Conservation (phyloP, 2,113 vertebrate genomes). For the Piaya cayana region DNA sequence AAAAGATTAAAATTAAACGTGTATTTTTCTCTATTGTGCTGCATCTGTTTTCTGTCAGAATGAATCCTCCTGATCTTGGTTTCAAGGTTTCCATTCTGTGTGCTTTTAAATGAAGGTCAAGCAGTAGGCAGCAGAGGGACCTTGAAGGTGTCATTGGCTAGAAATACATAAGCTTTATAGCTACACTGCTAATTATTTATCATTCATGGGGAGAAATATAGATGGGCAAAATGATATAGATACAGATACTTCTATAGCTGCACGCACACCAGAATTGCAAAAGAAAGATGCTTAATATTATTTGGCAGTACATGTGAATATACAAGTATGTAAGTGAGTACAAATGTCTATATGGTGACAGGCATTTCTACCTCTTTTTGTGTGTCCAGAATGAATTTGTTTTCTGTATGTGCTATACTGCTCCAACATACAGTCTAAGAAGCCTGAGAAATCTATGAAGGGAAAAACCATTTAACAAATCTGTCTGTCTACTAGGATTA, state of each 20-base stretch:
- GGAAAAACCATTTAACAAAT: slow-evolving; percentile 37
- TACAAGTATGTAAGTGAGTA: neutral
- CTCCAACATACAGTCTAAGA: neutral
- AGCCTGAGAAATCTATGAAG: slow-evolving; percentile 8
- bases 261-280: neutral
- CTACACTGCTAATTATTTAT: slow-evolving; percentile 84
- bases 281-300: neutral
- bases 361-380: neutral
- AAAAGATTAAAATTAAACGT: slow-evolving; percentile 71
- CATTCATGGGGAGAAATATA: slow-evolving; percentile 71
- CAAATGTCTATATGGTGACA: neutral
- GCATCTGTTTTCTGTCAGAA: slow-evolving; percentile 79
- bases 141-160: slow-evolving; percentile 90
- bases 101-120: slow-evolving; percentile 88
- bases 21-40: slow-evolving; percentile 73
- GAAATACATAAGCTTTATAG: slow-evolving; percentile 86
- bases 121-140: slow-evolving; percentile 80
- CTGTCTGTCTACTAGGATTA: neutral
- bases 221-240: slow-evolving; percentile 39
- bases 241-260: neutral
- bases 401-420: neutral
- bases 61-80: slow-evolving; percentile 80
- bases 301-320: neutral
- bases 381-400: neutral
- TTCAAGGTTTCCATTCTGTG: slow-evolving; percentile 83